Evolutionary conservation across 2,113 vertebrate genomes (phyloP), one percentile per base, ranked within the genome.

Genomic region (Barbus barbus): DNA sequence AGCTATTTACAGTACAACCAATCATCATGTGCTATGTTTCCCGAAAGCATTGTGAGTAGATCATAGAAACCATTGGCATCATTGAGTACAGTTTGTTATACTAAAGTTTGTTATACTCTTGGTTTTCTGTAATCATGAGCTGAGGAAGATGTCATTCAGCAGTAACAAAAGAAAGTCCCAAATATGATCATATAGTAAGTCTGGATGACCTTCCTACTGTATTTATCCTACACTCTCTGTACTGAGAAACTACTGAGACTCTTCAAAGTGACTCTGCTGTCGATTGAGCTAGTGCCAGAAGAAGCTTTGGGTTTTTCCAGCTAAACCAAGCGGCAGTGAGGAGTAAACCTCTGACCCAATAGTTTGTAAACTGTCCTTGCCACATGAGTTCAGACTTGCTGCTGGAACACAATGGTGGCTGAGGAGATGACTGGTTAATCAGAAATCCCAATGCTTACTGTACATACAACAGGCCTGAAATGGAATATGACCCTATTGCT

Each of bases 341-440:
- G 67, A 75, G 67, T 28, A 86, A 87, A 93, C 91, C 92, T 94
- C 91, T 36, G 76, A 89, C 91, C 89, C 88, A 78, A 91, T 60
- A 92, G 91, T 93, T 92, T 94, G 90, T 94, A 93, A 94, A 94
- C 91, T 92, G 56, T 89, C 89, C 33, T 78, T 77, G 90, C 93
- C 92, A 84, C 93, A 93, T 81, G 60, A 87, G 83, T 84, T 67
- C 71, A 86, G 86, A 74, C n/a, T 80, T 87, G 72, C 87, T 87
- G 85, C 79, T 90, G 85, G 60, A 83, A 83, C 88, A 78, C 83
- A 87, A 85, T 79, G 67, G 11, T 74, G 74, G 83, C 84, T 65
- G 76, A 84, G 53, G 2, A 85, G 84, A 84, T 83, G 86, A 91
- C 61, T 67, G 84, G 81, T 78, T 90, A 88, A 90, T 91, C 89